These are phyloP conservation scores for Lasioglossum albipes DNA, from an alignment of 1,140 invertebrate species.

Conservation along the genomic window DNA sequence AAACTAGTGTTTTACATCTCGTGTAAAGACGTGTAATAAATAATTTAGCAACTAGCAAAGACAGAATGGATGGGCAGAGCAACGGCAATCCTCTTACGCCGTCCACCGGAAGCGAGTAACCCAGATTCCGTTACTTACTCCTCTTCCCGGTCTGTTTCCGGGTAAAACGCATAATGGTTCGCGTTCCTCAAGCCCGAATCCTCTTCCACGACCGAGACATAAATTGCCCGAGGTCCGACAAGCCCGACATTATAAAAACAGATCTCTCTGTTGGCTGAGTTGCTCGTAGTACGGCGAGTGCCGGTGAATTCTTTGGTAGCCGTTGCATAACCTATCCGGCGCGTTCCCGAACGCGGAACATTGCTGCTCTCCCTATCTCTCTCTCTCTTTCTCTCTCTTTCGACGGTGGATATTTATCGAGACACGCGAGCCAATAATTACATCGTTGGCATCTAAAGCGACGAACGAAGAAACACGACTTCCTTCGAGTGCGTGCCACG, in stretches of 20 bases:
- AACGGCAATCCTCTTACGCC: too few species aligned
- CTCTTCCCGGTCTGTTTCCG: background rate
- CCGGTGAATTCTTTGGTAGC: too few species aligned
- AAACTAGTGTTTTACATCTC: too few species aligned
- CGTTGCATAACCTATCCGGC: constrained; percentile 8
- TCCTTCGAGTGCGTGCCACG: constrained; percentile 30
- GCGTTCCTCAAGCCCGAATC: background rate
- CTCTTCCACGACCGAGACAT: background rate
- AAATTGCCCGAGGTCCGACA: background rate
- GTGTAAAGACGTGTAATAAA: too few species aligned
- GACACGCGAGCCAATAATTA: constrained; percentile 35
- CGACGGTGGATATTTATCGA: constrained; percentile 19
- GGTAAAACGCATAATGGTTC: background rate
- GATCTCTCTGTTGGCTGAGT: background rate
- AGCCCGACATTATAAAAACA: background rate
- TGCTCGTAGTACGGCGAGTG: background rate
- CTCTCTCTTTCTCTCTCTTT: too few species aligned
- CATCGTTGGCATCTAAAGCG: constrained; percentile 32
- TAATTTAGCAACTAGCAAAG: too few species aligned
- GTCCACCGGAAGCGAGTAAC: too few species aligned
- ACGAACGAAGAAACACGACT: constrained; percentile 39
- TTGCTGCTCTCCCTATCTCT: too few species aligned
- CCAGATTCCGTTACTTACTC: too few species aligned
- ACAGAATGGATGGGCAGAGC: too few species aligned
- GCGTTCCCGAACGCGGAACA: too few species aligned